Conservation (phyloP, 2,797 vertebrate species). For the Zenarchopterus dispar region DNA sequence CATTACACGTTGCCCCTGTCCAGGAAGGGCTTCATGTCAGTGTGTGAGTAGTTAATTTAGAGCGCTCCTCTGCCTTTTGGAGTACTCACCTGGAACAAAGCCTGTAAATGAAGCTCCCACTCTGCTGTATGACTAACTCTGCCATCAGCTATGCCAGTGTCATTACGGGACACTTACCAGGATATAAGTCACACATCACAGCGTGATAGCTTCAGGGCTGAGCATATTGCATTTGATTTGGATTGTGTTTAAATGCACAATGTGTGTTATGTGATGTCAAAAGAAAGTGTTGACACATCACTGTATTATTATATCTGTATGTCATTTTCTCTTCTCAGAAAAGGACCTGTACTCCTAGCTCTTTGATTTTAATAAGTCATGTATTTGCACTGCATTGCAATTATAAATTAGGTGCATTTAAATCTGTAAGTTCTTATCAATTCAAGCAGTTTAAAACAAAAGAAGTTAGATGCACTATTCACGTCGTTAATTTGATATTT, state of each 20-base stretch:
- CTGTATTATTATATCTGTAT: no score
- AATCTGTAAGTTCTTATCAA: no score
- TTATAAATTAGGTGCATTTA: no score
- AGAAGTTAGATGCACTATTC: conserved; percentile 56
- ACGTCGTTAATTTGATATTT: conserved; percentile 63
- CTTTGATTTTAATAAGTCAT: no score
- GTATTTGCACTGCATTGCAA: no score
- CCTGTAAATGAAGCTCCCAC: conserved; percentile 60
- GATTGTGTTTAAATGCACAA: neutral
- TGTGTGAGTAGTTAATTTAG: conserved; percentile 53
- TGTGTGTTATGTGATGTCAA: no score
- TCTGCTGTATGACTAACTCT: conserved; percentile 50
- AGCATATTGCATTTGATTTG: conserved; percentile 9
- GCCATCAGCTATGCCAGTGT: conserved; percentile 22
- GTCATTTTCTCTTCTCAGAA: no score
- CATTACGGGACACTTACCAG: conserved; percentile 53
- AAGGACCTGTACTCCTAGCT: no score
- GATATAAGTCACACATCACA: conserved; percentile 50
- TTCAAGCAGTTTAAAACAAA: no score
- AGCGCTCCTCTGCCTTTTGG: conserved; percentile 39
- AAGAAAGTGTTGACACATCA: no score
- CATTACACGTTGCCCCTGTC: conserved; percentile 32
- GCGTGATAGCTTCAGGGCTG: conserved; percentile 7
- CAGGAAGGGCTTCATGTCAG: conserved; percentile 51
- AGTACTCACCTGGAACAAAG: conserved; percentile 63